Conservation (phyloP, 2,113 vertebrate species). For the Lepisosteus osseus region DNA sequence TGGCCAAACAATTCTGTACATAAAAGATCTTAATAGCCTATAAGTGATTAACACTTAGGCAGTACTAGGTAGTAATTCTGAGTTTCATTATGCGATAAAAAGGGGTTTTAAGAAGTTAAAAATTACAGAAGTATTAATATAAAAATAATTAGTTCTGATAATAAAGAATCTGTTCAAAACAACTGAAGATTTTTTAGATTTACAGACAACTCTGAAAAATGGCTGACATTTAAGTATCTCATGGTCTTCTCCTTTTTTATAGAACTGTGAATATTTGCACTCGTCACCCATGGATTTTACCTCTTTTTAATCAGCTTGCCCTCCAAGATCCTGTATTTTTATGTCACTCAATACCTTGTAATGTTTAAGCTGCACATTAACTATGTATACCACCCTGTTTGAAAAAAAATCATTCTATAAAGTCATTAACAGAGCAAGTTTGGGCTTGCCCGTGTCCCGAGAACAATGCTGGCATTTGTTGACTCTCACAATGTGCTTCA, state of each 20-base stretch:
- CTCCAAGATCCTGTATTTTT: conserved; percentile 3
- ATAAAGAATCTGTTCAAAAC: too few species aligned
- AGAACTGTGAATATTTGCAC: not conserved
- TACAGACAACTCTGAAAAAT: too few species aligned
- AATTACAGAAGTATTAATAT: too few species aligned
- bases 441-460: conserved; percentile 34
- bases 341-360: conserved; percentile 23
- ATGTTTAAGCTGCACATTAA: not conserved
- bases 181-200: too few species aligned
- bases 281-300: not conserved
- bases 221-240: not conserved
- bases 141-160: too few species aligned
- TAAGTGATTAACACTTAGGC: too few species aligned
- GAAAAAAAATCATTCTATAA: conserved; percentile 31
- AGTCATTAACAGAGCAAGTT: conserved; percentile 46
- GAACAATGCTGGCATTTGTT: conserved; percentile 21
- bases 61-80: too few species aligned
- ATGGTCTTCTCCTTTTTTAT: not conserved
- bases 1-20: too few species aligned
- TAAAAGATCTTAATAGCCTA: too few species aligned
- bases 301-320: conserved; percentile 8
- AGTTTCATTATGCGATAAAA: too few species aligned
- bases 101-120: too few species aligned
- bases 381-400: not conserved
- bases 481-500: not conserved